Evolutionary conservation across 2,888 invertebrate species (phyloP), one percentile per base, ranked within the genome.

Genomic region (Caenorhabditis panamensis): DNA sequence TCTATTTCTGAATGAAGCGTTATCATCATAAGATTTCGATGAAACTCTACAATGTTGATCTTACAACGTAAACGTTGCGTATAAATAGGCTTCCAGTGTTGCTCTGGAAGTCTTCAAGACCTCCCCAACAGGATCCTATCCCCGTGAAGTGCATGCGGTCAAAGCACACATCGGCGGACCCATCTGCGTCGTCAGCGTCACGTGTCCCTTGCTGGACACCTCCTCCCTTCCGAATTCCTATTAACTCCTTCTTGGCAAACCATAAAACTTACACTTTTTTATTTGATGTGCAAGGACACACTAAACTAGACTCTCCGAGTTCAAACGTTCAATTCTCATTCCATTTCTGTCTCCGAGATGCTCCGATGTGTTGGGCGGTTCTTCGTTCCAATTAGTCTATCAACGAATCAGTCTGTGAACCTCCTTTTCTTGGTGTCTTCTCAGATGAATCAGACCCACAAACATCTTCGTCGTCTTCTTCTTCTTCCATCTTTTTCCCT

Each of bases 211-310:
- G 51, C 51, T 51, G 22, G 51, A 13, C 54, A 28, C n/a, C n/a
- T n/a, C n/a, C n/a, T n/a, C n/a, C n/a, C n/a, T 54, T 26, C 54
- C 41, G 1, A 54, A n/a, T 54, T 54, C 54, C 54, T 54, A 54
- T 54, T 54, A 54, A 54, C 54, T 54, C 54, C 8, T 6, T 49
- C 49, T 5, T 11, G 18, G 2, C 41, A 41, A 22, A 49, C 49
- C 20, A 49, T 49, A 49, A 49, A 49, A 20, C n/a, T 44, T 16
- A n/a, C 44, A 20, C 9, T 11, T 41, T 41, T 59, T 20, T 4
- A 41, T 13, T 41, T 41, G 59, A 41, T 22, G 5, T 13, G 11
- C 41, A 3, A n/a, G n/a, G n/a, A n/a, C 41, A 31, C 9, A 4
- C 9, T 9, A 31, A 31, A 31, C 31, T 31, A 31, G 31, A 31